Percentiles rank a stretch among this genome's conserved stretches.
phyloP scores from a whole-genome alignment of 2,113 vertebrate species.

The Rhagologus leucostigma region DNA sequence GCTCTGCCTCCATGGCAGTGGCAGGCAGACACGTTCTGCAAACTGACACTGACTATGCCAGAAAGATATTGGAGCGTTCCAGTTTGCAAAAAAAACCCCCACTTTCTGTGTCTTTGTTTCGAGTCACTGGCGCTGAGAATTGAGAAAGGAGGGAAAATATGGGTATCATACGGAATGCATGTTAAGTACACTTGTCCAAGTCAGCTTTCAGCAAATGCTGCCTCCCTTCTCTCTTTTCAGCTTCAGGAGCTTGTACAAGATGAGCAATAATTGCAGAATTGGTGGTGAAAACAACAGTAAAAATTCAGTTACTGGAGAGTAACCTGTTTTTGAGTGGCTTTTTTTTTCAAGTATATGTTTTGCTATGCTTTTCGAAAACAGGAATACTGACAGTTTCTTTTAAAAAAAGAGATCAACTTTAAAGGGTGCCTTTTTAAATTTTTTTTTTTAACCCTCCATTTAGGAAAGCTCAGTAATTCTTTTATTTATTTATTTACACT shows the following conservation, averaged over 20 bases:
- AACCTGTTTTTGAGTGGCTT: not conserved
- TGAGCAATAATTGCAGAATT: not conserved
- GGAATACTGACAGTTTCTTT: not conserved
- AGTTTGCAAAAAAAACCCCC: not conserved
- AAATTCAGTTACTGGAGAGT: not conserved
- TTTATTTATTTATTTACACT: not conserved
- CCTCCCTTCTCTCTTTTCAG: not conserved
- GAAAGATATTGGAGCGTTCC: not conserved
- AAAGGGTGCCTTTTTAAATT: not conserved
- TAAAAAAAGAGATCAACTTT: not conserved
- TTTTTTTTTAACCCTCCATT: fast-evolving
- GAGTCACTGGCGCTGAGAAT: not conserved
- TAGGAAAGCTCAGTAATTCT: not conserved
- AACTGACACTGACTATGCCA: not conserved
- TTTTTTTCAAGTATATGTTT: not conserved
- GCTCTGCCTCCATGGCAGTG: conserved; percentile 16
- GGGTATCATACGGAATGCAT: not conserved
- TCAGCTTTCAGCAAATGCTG: not conserved
- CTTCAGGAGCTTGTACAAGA: not conserved
- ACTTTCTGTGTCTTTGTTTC: not conserved
- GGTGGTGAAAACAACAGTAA: not conserved
- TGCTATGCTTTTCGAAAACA: not conserved
- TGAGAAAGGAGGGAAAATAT: not conserved
- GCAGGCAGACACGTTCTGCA: not conserved
- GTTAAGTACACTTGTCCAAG: not conserved